Base-by-base conservation (phyloP, 1,140 invertebrate genomes). In the Ephestia elutella region DNA sequence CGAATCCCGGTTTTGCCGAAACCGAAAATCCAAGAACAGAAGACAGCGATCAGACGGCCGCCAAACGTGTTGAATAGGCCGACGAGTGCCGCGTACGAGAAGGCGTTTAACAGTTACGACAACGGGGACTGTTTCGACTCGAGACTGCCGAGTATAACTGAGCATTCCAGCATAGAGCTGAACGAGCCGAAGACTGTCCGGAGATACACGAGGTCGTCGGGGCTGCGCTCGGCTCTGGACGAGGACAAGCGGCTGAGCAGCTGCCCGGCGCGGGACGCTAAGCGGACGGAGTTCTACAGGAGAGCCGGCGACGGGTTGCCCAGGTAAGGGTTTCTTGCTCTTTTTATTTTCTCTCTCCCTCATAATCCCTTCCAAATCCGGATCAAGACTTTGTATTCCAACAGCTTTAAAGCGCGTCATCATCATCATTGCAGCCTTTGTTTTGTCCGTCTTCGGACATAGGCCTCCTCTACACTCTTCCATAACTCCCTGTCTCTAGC, bases 131-230 rank as follows among this genome's bases (percentile, higher is more conserved):
- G 76, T 17, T 49, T 75, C 5, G 73, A 75, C 19, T 56, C 73
- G 0, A 57, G 84, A 7, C 60, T 86, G 54, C 78, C 84, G 2
- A 76, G 80, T 17, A 87, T 85, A 28, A 67, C 76, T 13, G 84
- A 87, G 67, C 81, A 85, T 72, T 80, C 75, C 67, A 79, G 74
- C 35, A 60, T 60, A 7, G 76, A 83, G 2, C 32, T 71, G 54
- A 62, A 48, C 21, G 74, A 75, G 7, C 66, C 54, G 10, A 66
- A 62, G 54, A 68, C 61, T 21, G 21, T 49, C 38, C 11, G 62
- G 50, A 28, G 56, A 49, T 55, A 20, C 18, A 50, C 30, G 32
- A 58, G 59, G 11, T 60, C 69, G n/a, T n/a, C n/a, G n/a, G n/a
- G n/a, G n/a, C n/a, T 68, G 59, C 48, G 63, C 68, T 30, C 62